Evolutionary conservation across 2,113 vertebrate species (phyloP).

Genomic region (Siniperca chuatsi): DNA sequence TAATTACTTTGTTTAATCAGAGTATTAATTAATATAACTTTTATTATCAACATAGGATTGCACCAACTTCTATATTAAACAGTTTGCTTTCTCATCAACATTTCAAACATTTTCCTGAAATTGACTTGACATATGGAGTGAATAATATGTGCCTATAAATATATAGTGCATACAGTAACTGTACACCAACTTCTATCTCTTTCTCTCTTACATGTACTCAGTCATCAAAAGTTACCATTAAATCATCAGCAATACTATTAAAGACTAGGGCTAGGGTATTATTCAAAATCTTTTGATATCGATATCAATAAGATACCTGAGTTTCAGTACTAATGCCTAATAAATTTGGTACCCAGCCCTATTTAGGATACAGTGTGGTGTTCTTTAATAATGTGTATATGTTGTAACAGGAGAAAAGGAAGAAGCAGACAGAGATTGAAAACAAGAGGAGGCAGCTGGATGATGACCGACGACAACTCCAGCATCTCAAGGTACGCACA

Average conservation of each 20-base stretch:
- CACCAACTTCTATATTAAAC: not conserved
- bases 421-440: constrained; percentile 93
- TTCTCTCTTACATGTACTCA: not conserved
- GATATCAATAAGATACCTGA: not conserved
- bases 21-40: not conserved
- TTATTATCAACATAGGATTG: not conserved
- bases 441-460: constrained; percentile 94
- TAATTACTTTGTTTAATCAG: not conserved
- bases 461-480: constrained; percentile 93
- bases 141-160: not conserved
- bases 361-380: not conserved
- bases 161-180: not conserved
- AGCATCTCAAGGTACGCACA: constrained; percentile 93
- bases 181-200: not conserved
- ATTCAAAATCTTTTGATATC: not conserved
- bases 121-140: not conserved
- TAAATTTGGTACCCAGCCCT: not conserved
- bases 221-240: not conserved
- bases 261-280: not conserved
- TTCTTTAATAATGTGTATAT: constrained; percentile 25
- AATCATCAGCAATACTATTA: not conserved
- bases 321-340: not conserved
- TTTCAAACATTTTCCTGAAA: not conserved
- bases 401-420: constrained; percentile 90
- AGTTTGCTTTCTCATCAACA: not conserved